phyloP scores from a whole-genome alignment of 2,797 vertebrate species.

The Lagorchestes hirsutus region DNA sequence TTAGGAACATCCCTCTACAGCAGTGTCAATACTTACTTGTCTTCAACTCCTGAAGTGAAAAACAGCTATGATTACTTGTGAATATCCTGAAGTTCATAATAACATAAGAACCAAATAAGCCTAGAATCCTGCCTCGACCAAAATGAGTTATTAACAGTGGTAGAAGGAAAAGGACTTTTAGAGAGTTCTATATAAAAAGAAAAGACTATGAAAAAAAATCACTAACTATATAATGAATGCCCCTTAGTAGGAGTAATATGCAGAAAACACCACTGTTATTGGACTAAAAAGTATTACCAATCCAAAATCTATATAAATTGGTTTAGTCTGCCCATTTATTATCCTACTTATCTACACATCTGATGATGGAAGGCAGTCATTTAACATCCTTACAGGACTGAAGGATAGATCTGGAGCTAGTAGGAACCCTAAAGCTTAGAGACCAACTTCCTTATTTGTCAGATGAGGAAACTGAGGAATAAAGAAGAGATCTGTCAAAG shows the following conservation, averaged over 20 bases:
- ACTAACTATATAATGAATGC: conserved; percentile 14
- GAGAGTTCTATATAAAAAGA: conserved; percentile 9
- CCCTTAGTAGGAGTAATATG: neutral
- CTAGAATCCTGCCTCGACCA: conserved; percentile 45
- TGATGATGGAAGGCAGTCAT: neutral
- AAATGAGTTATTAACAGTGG: neutral
- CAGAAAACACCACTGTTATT: neutral
- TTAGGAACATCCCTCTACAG: neutral
- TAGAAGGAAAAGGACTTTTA: conserved; percentile 9
- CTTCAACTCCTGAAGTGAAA: conserved; percentile 26
- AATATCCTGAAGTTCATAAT: conserved; percentile 36
- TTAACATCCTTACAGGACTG: neutral
- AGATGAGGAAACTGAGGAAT: neutral
- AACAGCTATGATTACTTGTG: conserved; percentile 27
- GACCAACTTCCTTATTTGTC: neutral
- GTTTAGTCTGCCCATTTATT: neutral
- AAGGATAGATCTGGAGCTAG: neutral
- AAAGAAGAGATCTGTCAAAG: neutral
- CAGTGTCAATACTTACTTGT: neutral
- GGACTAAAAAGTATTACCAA: neutral
- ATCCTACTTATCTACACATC: neutral
- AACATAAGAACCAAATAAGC: conserved; percentile 34
- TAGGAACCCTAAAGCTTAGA: neutral
- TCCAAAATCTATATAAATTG: neutral
- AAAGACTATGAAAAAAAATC: conserved; percentile 36